Evolutionary conservation across 2,888 invertebrate species (phyloP), one percentile per base, ranked within the genome.

Genomic region (Microctonus hyperodae): DNA sequence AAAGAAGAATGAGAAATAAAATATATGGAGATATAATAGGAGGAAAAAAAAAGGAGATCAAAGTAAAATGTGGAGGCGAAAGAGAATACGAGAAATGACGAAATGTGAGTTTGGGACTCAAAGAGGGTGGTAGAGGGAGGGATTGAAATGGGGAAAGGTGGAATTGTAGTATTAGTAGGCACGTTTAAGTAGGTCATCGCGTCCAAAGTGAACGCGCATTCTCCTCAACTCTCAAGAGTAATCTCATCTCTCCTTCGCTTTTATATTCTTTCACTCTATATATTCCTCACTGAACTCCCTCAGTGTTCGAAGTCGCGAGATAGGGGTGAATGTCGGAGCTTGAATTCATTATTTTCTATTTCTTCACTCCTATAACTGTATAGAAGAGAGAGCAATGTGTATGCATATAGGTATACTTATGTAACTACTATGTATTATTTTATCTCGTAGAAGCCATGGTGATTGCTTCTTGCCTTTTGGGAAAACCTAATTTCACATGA

Each of bases 291-390:
- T 62, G 67, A 69, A 69, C 67, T 67, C 53, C 66, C 69, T 60
- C 53, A 33, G 66, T 51, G n/a, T n/a, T n/a, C n/a, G n/a, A n/a
- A 64, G 70, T 70, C 62, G 40, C 48, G 63, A 48, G 55, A 66
- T 57, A 62, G 69, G 58, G 71, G 68, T 68, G 23, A 58, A 37
- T 37, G 71, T 70, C 73, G 71, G 72, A 70, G 71, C 74, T 75
- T 71, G 73, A 75, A 77, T 76, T 74, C 74, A 74, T 75, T 76
- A 74, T 74, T 76, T 75, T 71, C 71, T 73, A 69, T 70, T 72
- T 74, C 70, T 67, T 67, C 72, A 50, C 68, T 64, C 64, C 69
- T 65, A 61, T 56, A 68, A 73, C n/a, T 73, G 75, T 75, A 76
- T 65, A 73, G 64, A 66, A 74, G 67, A 9, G 23, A 35, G 13